Evolutionary conservation across 2,113 vertebrate species (phyloP).

Genomic region (Carassius auratus): DNA sequence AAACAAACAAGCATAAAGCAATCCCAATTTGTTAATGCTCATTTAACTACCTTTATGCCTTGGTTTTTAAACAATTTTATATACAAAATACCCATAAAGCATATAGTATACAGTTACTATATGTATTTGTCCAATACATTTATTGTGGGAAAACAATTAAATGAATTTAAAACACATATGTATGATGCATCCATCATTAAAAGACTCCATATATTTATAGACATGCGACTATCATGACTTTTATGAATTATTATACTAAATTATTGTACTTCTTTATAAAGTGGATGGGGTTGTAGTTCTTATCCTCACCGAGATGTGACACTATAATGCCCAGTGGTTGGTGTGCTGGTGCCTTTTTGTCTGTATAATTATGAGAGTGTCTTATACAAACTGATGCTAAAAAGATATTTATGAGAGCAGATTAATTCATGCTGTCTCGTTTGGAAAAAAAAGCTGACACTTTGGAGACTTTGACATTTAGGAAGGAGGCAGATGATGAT

Average conservation of each 20-base stretch:
- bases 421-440: constrained; percentile 49
- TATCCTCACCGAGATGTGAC: constrained; percentile 47
- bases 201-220: not conserved
- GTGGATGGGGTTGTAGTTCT: not conserved
- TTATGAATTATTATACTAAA: not conserved
- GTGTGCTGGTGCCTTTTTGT: constrained; percentile 1
- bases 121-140: not conserved
- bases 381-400: constrained; percentile 52
- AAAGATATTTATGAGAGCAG: constrained; percentile 59
- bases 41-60: not conserved
- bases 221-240: not conserved
- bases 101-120: not conserved
- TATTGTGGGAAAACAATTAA: not conserved
- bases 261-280: not conserved
- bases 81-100: not conserved
- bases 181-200: not conserved
- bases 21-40: not conserved
- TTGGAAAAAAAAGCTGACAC: constrained; percentile 46
- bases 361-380: constrained; percentile 29
- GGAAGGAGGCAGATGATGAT: constrained; percentile 8
- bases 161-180: not conserved
- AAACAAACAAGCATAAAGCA: constrained; percentile 6
- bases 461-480: constrained; percentile 48
- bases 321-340: constrained; percentile 36
- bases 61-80: not conserved